phyloP scores from a whole-genome alignment of 2,113 vertebrate genomes.

The Thymallus thymallus region DNA sequence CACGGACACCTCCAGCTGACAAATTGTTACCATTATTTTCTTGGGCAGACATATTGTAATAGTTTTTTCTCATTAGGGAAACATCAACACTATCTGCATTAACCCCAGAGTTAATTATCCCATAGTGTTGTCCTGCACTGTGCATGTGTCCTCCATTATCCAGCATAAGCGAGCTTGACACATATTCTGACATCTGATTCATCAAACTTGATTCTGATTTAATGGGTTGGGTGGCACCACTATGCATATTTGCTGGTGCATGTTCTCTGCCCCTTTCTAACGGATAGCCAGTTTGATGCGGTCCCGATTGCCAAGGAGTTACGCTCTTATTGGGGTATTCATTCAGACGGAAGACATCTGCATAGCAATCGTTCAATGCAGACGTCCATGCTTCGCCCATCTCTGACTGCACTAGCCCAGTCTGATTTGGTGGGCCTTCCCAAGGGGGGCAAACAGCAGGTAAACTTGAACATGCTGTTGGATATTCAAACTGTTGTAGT shows the following conservation, averaged over 20 bases:
- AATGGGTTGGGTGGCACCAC: conserved; percentile 41
- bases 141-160: conserved; percentile 72
- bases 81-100: conserved; percentile 49
- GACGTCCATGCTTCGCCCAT: conserved; percentile 69
- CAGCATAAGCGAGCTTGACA: conserved; percentile 76
- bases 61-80: conserved; percentile 48
- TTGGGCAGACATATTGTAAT: conserved; percentile 46
- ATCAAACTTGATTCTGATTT: conserved; percentile 71
- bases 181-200: conserved; percentile 72
- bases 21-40: conserved; percentile 58
- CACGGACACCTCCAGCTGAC: conserved; percentile 63
- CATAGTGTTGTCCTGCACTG: conserved; percentile 73
- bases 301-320: conserved; percentile 63
- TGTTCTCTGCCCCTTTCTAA: conserved; percentile 58
- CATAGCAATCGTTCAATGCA: conserved; percentile 66
- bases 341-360: conserved; percentile 64
- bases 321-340: conserved; percentile 65
- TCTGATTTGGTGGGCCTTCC: conserved; percentile 64
- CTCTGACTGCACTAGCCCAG: conserved; percentile 64
- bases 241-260: conserved; percentile 54
- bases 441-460: conserved; percentile 72
- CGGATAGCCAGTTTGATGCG: conserved; percentile 52
- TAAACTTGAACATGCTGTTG: conserved; percentile 53
- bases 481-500: conserved; percentile 61
- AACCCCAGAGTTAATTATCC: conserved; percentile 60